Evolutionary conservation across 2,888 invertebrate species (phyloP).

Genomic region (Bembecia ichneumoniformis): DNA sequence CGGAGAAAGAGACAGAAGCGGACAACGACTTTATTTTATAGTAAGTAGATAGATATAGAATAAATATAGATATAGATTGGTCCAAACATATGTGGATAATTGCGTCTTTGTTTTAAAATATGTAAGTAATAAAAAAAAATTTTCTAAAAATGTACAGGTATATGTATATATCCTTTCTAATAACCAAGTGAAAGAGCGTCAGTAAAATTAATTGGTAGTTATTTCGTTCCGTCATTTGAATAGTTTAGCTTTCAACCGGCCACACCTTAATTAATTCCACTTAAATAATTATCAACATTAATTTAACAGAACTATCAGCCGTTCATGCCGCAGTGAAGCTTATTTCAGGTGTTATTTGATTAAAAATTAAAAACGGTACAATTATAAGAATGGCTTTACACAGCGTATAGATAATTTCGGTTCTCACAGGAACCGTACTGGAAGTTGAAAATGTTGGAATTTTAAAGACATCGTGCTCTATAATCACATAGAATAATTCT

Average conservation of each 20-base stretch:
- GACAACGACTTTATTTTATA: too few species aligned
- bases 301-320: slow-evolving; percentile 12
- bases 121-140: background rate
- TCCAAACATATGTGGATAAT: too few species aligned
- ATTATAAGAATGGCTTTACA: slow-evolving; percentile 46
- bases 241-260: background rate
- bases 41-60: too few species aligned
- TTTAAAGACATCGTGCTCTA: slow-evolving; percentile 47
- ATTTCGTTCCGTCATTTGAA: background rate
- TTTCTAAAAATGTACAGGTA: background rate
- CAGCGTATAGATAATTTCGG: slow-evolving; percentile 35
- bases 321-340: slow-evolving; percentile 41
- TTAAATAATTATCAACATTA: slow-evolving; percentile 21
- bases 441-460: slow-evolving; percentile 25
- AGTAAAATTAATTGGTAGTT: background rate
- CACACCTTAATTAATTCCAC: slow-evolving; percentile 26
- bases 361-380: slow-evolving; percentile 46
- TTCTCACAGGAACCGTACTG: slow-evolving; percentile 32
- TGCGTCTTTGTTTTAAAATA: too few species aligned
- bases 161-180: too few species aligned
- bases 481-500: slow-evolving; percentile 56
- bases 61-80: too few species aligned
- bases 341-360: slow-evolving; percentile 68
- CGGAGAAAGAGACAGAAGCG: too few species aligned
- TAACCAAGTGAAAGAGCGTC: background rate